Evolutionary conservation across 2,888 invertebrate species (phyloP).

Genomic region (Selenia dentaria): DNA sequence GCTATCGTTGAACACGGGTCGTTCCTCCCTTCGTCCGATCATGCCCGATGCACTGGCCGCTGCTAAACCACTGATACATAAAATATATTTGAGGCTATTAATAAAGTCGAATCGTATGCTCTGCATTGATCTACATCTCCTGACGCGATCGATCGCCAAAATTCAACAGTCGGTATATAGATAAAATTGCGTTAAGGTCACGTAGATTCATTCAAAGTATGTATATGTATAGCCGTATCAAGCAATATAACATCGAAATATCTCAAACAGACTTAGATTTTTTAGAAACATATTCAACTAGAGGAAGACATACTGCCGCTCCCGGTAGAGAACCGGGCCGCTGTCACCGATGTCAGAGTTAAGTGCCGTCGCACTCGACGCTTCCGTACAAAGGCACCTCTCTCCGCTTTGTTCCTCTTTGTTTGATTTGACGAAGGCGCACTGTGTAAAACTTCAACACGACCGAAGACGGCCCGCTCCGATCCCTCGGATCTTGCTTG

Average conservation of each 20-base stretch:
- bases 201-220: too few species aligned
- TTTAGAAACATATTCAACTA: conserved; percentile 20
- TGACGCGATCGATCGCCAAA: not conserved
- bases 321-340: conserved; percentile 31
- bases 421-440: conserved; percentile 71
- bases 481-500: conserved; percentile 41
- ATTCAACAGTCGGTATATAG: too few species aligned
- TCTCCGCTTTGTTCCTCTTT: conserved; percentile 81
- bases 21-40: conserved; percentile 45
- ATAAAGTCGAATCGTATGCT: conserved; percentile 20
- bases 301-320: conserved; percentile 37
- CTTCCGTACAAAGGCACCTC: conserved; percentile 76
- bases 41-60: conserved; percentile 30
- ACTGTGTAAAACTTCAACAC: conserved; percentile 62
- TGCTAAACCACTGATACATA: conserved; percentile 11
- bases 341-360: conserved; percentile 67
- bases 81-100: conserved; percentile 20
- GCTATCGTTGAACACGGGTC: conserved; percentile 59
- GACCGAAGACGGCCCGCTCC: conserved; percentile 42
- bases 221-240: too few species aligned
- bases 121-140: too few species aligned
- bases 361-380: conserved; percentile 71
- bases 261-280: not conserved
- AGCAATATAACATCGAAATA: too few species aligned
- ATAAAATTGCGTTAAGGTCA: too few species aligned